Percentiles rank a stretch among this genome's conserved stretches.
Conservation (phyloP, 2,113 vertebrate species). For the Mesembrinibis cayennensis region DNA sequence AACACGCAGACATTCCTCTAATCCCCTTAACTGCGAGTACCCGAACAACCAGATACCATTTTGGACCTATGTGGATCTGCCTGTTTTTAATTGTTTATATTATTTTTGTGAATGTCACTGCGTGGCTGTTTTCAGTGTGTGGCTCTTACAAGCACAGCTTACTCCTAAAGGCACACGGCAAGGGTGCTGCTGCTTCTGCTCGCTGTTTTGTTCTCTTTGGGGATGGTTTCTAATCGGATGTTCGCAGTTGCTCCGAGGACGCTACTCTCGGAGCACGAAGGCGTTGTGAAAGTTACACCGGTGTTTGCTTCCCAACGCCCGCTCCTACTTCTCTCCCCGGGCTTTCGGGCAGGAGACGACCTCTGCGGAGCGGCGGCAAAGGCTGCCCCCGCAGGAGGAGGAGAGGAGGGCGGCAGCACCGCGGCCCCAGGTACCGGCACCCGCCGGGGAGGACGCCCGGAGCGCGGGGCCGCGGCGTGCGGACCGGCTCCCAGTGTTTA, state of each 20-base stretch:
- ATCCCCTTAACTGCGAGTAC: background rate
- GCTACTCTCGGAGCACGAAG: accelerated
- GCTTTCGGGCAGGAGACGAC: no score
- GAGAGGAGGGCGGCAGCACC: background rate
- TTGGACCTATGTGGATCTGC: background rate
- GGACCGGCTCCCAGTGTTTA: background rate
- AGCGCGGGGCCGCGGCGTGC: accelerated
- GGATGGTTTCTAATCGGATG: background rate
- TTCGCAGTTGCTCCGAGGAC: no score
- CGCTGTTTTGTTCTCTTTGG: accelerated
- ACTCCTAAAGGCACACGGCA: no score
- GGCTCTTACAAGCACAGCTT: no score
- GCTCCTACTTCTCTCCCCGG: accelerated
- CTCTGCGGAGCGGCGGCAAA: no score
- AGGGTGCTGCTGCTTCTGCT: accelerated
- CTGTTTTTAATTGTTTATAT: background rate
- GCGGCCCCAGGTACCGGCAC: no score
- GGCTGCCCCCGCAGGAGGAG: no score
- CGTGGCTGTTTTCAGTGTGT: accelerated
- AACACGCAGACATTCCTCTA: background rate
- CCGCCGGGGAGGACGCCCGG: accelerated
- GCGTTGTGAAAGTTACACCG: accelerated
- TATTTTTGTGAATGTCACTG: background rate
- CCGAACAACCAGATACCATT: background rate
- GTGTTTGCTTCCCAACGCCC: background rate